Evolutionary conservation across 2,888 invertebrate species (phyloP).

Genomic region (Branchellion lobata): DNA sequence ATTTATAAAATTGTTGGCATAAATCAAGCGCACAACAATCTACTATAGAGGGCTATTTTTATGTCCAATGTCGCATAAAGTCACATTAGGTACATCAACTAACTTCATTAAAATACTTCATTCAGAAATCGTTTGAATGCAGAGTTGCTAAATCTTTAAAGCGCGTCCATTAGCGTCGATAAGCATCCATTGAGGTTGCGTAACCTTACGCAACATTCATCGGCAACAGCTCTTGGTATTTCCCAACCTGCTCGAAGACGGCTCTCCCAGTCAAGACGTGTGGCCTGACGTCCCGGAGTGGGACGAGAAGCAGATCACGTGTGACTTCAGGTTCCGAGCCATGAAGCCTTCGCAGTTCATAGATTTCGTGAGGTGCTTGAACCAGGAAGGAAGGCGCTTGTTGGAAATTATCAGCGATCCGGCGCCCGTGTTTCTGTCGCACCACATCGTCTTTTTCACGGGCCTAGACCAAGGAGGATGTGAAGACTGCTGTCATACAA

Average conservation of each 20-base stretch:
- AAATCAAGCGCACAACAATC: too few species aligned
- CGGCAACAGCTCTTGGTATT: slow-evolving; percentile 50
- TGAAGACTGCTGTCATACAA: slow-evolving; percentile 51
- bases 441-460: slow-evolving; percentile 53
- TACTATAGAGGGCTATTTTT: too few species aligned
- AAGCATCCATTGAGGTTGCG: too few species aligned
- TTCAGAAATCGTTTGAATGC: too few species aligned
- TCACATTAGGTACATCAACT: too few species aligned
- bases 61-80: too few species aligned
- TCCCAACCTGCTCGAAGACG: slow-evolving; percentile 52
- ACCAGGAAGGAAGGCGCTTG: slow-evolving; percentile 49
- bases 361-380: slow-evolving; percentile 51
- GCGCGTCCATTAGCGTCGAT: too few species aligned
- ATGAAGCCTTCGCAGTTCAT: slow-evolving; percentile 52
- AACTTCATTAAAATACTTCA: too few species aligned
- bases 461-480: slow-evolving; percentile 53
- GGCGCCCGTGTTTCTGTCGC: slow-evolving; percentile 53
- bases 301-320: slow-evolving; percentile 55
- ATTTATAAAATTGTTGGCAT: too few species aligned
- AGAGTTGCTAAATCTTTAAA: too few species aligned
- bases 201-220: too few species aligned
- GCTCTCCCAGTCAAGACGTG: slow-evolving; percentile 52
- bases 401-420: slow-evolving; percentile 53
- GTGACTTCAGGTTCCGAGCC: slow-evolving; percentile 51
- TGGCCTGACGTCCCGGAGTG: slow-evolving; percentile 54